These are phyloP conservation scores for Ammospiza nelsoni DNA, from an alignment of 2,113 vertebrate species.

Conservation along the genomic window DNA sequence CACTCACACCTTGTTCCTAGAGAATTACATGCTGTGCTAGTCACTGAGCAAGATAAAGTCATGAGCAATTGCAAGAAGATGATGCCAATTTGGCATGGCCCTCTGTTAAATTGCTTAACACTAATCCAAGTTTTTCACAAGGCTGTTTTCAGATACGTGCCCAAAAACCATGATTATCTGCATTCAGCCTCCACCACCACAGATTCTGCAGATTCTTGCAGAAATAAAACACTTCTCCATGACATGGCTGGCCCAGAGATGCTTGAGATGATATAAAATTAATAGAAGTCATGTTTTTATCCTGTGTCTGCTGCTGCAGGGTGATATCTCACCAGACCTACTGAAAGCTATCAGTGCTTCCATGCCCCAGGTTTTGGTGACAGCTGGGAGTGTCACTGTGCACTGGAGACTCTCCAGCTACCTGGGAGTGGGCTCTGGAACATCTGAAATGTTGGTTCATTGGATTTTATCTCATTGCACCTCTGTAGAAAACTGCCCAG, in stretches of 20 bases:
- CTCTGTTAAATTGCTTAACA: background rate
- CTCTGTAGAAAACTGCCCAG: background rate
- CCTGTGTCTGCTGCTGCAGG: background rate
- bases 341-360: background rate
- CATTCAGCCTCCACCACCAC: background rate
- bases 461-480: background rate
- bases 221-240: background rate
- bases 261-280: background rate
- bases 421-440: background rate
- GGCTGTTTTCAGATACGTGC: background rate
- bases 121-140: background rate
- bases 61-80: background rate
- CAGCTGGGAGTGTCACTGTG: background rate
- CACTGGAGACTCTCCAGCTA: background rate
- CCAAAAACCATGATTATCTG: background rate
- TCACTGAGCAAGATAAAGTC: background rate
- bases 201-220: background rate
- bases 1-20: background rate
- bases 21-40: background rate
- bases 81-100: background rate
- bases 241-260: background rate
- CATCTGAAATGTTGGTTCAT: background rate
- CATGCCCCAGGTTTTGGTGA: background rate
- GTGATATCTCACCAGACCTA: background rate
- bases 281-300: background rate